Conservation (phyloP, 2,797 vertebrate genomes). For the Periophthalmus magnuspinnatus region DNA sequence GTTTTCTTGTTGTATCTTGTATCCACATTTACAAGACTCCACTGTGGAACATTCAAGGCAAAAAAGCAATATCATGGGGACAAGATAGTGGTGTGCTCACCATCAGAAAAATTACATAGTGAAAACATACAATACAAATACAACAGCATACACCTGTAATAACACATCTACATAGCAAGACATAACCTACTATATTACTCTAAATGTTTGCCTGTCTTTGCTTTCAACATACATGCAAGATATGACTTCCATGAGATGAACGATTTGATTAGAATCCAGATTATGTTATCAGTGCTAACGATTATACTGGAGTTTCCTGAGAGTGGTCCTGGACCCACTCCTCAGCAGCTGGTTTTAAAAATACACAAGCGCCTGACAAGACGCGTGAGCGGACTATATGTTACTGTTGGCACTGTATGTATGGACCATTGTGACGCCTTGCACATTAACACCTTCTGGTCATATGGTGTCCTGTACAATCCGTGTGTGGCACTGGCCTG, state of each 20-base stretch:
- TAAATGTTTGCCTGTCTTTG: background rate
- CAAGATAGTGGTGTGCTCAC: too few species aligned
- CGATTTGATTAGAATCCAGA: background rate
- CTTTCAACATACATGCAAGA: background rate
- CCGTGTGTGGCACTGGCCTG: background rate
- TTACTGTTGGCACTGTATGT: conserved; percentile 41
- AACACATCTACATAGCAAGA: too few species aligned
- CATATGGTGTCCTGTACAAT: background rate
- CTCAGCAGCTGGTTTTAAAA: conserved; percentile 46
- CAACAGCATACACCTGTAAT: too few species aligned
- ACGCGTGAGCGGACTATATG: conserved; percentile 57
- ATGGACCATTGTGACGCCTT: conserved; percentile 50
- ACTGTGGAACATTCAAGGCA: too few species aligned
- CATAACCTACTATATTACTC: too few species aligned
- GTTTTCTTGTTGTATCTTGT: background rate
- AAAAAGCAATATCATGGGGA: too few species aligned
- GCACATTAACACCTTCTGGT: conserved; percentile 52
- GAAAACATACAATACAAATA: too few species aligned
- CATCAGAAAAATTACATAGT: too few species aligned
- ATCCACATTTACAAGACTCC: too few species aligned
- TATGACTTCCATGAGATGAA: background rate
- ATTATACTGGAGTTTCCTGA: background rate
- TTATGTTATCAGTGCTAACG: background rate
- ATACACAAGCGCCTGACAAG: conserved; percentile 60
- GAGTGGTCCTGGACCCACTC: background rate